phyloP scores from a whole-genome alignment of 2,888 invertebrate species.

The Meteorus colon region DNA sequence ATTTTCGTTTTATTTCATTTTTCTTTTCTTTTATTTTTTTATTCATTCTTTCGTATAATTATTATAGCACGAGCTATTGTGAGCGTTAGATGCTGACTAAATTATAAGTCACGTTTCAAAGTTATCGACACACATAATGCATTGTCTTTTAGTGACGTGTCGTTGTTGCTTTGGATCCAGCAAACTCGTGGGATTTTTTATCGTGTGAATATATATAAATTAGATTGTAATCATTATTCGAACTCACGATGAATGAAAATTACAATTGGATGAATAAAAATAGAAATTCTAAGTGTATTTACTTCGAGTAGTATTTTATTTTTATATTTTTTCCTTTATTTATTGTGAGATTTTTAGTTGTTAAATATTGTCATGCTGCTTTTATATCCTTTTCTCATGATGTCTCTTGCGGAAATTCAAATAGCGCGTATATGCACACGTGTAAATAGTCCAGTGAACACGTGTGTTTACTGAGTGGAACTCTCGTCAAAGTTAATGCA shows the following conservation, averaged over 20 bases:
- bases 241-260: no score
- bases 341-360: no score
- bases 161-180: background rate
- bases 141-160: conserved; percentile 1
- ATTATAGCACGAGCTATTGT: conserved; percentile 50
- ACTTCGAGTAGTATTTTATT: background rate
- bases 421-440: background rate
- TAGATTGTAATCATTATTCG: no score
- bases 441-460: background rate
- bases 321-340: no score
- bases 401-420: background rate
- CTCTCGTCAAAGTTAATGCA: no score
- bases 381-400: background rate
- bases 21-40: background rate
- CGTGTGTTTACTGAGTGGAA: background rate
- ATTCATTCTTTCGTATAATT: background rate
- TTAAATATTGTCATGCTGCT: no score
- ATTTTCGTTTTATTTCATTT: conserved; percentile 66
- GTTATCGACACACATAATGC: background rate
- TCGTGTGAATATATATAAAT: no score
- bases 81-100: conserved; percentile 45
- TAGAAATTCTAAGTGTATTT: background rate
- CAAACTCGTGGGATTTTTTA: background rate
- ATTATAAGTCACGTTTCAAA: conserved; percentile 57
- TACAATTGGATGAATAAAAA: no score